These are phyloP conservation scores for Melangyna quadrimaculata DNA, from an alignment of 2,888 invertebrate genomes.

Conservation along the genomic window DNA sequence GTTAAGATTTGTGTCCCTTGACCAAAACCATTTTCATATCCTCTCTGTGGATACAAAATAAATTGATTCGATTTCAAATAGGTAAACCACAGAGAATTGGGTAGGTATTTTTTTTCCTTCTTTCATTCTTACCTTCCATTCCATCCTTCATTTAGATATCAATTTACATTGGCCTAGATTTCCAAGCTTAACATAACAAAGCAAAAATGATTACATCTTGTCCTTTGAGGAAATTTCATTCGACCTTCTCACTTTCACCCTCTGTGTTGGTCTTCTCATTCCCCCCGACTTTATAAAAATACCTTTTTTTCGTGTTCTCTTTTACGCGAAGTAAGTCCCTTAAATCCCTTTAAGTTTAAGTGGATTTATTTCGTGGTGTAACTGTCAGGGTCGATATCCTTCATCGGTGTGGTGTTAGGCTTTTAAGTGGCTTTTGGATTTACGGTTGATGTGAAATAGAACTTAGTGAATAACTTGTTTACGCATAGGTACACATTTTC, in stretches of 20 bases:
- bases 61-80: conserved; percentile 1
- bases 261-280: neutral
- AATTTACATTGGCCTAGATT: conserved; percentile 28
- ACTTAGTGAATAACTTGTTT: conserved; percentile 17
- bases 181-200: conserved; percentile 30
- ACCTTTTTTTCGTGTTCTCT: neutral
- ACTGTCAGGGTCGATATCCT: conserved; percentile 27
- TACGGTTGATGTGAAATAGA: conserved; percentile 20
- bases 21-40: neutral
- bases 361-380: conserved; percentile 36
- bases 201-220: conserved; percentile 31
- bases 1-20: neutral
- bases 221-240: conserved; percentile 12
- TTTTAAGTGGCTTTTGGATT: conserved; percentile 29
- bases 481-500: conserved; percentile 7
- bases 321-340: conserved; percentile 22
- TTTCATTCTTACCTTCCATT: neutral
- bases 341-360: conserved; percentile 35
- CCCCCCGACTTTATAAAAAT: neutral
- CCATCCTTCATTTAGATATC: conserved; percentile 13
- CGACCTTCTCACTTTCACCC: neutral
- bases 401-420: conserved; percentile 25
- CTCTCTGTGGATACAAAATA: neutral
- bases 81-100: neutral
- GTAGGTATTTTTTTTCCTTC: neutral